Base-by-base conservation (phyloP, 2,797 vertebrate species). In the Ispidina lecontei region DNA sequence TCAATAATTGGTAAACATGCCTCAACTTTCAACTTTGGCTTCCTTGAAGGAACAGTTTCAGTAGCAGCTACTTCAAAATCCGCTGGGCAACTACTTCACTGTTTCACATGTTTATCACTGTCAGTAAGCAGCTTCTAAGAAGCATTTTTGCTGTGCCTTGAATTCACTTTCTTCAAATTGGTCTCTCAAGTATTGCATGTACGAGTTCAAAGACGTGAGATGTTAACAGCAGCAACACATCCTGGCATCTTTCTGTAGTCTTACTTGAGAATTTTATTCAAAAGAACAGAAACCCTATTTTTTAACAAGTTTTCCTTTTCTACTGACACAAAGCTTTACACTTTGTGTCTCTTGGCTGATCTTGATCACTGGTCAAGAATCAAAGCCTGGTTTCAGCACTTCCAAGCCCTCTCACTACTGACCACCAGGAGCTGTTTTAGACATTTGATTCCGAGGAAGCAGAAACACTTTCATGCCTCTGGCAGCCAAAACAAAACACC, bases 181-280 rank as follows among this genome's bases (percentile, higher is more conserved):
- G 94, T 93, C 95, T 94, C 94, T 95, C 94, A 96, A 96, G 94
- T 84, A 88, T 94, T 76, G 71, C 90, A 56, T 29, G 90, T 88
- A 81, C 3, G 64, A 94, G 95, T 96, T 96, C 95, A 96, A 96
- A 96, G 94, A 37, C 80, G 85, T 0, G 33, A 75, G 90, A 90
- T 93, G 94, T 94, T 95, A 94, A 94, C 94, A 95, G 94, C 91
- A 79, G 86, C 93, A 94, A 39, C 94, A 87, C 84, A 91, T 90
- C 93, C 84, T 59, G 88, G 90, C 88, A 90, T 84, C 90, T 5
- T 88, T 94, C 90, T 73, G 77, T 72, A 39, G 67, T 37, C 80
- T 91, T 87, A 37, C 89, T 74, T 25, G n/a, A 83, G 73, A 33
- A n/a, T 90, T 94, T 90, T 29, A 87, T 74, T 69, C 55, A 86